These are phyloP conservation scores for Formicarius rufipectus DNA, from an alignment of 2,113 vertebrate genomes.

Conservation along the genomic window DNA sequence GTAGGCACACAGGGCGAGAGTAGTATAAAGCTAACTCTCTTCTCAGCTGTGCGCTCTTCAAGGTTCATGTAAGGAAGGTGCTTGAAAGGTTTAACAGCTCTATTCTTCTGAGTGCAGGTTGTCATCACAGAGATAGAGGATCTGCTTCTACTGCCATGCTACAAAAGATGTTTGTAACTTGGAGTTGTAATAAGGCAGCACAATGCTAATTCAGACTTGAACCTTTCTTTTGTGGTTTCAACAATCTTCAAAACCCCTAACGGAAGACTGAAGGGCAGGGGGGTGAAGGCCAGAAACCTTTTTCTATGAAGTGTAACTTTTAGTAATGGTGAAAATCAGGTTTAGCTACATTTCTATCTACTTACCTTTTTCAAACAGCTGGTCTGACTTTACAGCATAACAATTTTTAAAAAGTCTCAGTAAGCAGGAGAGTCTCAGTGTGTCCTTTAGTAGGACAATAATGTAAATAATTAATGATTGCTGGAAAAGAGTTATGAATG, in stretches of 20 bases:
- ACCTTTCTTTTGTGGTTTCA: not conserved
- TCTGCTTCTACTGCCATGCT: not conserved
- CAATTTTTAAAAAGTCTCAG: not conserved
- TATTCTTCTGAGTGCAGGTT: not conserved
- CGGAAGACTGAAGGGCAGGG: not conserved
- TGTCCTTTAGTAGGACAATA: not conserved
- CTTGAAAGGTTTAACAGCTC: not conserved
- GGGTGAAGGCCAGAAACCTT: not conserved
- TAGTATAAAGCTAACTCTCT: not conserved
- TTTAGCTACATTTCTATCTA: constrained; percentile 29
- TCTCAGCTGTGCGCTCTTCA: not conserved
- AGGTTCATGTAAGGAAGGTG: not conserved
- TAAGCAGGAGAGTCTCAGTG: not conserved
- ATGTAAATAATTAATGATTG: constrained; percentile 10
- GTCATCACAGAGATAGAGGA: not conserved
- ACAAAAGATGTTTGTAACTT: not conserved
- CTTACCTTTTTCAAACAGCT: not conserved
- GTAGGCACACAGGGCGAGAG: not conserved
- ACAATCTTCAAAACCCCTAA: not conserved
- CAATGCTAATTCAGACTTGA: not conserved
- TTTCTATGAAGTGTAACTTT: not conserved
- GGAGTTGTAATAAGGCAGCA: not conserved
- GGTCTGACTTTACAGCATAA: not conserved
- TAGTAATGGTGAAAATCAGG: constrained; percentile 39
- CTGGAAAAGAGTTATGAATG: not conserved